These are phyloP conservation scores for Limnephilus auricula DNA, from an alignment of 2,888 invertebrate species.

Conservation along the genomic window DNA sequence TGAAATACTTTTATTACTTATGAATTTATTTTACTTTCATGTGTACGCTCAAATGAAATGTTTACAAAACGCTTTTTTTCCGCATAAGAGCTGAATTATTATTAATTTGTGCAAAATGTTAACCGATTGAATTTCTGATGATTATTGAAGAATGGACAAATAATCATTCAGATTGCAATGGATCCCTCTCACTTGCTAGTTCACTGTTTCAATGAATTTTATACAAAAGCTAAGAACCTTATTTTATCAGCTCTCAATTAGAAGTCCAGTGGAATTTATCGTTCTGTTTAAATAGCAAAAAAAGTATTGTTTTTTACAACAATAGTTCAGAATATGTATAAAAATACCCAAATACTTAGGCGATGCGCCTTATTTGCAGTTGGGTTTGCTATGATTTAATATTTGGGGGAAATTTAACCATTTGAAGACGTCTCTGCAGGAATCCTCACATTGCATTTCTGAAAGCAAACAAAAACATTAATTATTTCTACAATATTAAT, in stretches of 20 bases:
- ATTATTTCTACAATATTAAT: no score
- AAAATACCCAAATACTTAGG: constrained; percentile 39
- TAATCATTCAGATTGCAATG: not conserved
- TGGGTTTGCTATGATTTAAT: constrained; percentile 16
- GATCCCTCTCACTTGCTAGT: not conserved
- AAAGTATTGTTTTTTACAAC: not conserved
- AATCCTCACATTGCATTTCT: constrained; percentile 46
- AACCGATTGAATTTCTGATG: not conserved
- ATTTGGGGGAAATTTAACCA: constrained; percentile 18
- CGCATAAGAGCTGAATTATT: not conserved
- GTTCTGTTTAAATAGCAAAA: not conserved
- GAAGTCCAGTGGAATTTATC: not conserved
- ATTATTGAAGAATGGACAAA: not conserved
- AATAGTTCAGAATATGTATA: constrained; percentile 43
- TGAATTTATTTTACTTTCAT: no score
- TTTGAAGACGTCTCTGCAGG: not conserved
- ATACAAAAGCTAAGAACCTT: constrained; percentile 42
- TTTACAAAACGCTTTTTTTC: no score
- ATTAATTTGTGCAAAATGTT: not conserved
- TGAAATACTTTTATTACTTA: no score
- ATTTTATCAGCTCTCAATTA: constrained; percentile 20
- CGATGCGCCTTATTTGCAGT: not conserved
- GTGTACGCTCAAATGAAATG: no score
- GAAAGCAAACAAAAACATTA: not conserved
- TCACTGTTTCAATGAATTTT: not conserved